phyloP scores from a whole-genome alignment of 2,797 vertebrate species.

The Notamacropus eugenii region DNA sequence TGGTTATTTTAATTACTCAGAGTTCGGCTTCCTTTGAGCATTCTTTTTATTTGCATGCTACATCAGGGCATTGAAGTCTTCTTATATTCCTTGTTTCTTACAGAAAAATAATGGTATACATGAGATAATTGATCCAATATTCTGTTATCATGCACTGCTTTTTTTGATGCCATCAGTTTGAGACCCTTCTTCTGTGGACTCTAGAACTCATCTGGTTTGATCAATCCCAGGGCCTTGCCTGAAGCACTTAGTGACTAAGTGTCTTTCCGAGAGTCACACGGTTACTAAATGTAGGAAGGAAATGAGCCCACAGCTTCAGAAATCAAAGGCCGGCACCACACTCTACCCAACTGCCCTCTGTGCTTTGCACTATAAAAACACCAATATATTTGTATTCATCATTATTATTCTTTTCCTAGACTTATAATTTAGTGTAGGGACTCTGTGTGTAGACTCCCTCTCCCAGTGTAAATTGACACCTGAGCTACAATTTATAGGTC shows the following conservation, averaged over 20 bases:
- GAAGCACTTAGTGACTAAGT: background rate
- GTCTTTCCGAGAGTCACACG: background rate
- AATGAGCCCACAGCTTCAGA: background rate
- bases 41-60: background rate
- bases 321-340: background rate
- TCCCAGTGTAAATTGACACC: background rate
- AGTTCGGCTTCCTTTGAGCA: background rate
- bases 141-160: background rate
- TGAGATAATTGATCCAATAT: background rate
- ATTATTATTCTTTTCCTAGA: background rate
- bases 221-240: background rate
- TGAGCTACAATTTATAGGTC: background rate
- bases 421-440: background rate
- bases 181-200: background rate
- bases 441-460: background rate
- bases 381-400: background rate
- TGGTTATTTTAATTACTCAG: background rate
- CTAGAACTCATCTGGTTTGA: background rate
- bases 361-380: background rate
- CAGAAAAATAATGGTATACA: background rate
- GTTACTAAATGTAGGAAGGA: background rate
- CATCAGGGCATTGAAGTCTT: background rate
- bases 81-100: background rate
- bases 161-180: background rate
- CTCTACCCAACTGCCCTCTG: background rate